phyloP scores from a whole-genome alignment of 2,888 invertebrate genomes.

The Heteropelma amictum region DNA sequence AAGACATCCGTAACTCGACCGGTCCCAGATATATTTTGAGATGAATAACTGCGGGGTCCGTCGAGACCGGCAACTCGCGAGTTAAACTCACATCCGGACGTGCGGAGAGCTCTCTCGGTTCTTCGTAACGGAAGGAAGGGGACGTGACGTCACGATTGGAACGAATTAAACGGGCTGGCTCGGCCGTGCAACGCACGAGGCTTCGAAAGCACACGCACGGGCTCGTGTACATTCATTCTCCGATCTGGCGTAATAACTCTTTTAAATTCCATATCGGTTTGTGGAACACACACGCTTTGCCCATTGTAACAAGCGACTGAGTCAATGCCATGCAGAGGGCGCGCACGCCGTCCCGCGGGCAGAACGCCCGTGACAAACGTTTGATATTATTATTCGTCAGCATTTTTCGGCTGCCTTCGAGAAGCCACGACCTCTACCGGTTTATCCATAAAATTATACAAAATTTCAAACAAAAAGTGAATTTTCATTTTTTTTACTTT shows the following conservation, averaged over 20 bases:
- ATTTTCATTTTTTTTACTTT: too few species aligned
- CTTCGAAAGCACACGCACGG: neutral
- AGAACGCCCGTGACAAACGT: too few species aligned
- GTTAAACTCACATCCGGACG: conserved; percentile 71
- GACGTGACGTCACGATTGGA: conserved; percentile 76
- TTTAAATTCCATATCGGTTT: conserved; percentile 11
- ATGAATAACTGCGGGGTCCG: conserved; percentile 2
- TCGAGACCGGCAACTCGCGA: conserved; percentile 20
- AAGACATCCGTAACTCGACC: neutral
- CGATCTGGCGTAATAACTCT: neutral
- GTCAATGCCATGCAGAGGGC: conserved; percentile 59
- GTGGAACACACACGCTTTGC: conserved; percentile 29
- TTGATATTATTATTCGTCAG: too few species aligned
- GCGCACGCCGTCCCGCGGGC: too few species aligned
- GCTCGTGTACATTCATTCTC: neutral
- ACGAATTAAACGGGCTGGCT: conserved; percentile 67
- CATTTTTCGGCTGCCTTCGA: too few species aligned
- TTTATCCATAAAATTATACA: too few species aligned
- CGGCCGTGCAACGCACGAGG: neutral
- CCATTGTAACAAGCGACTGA: conserved; percentile 42
- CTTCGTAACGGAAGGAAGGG: conserved; percentile 74
- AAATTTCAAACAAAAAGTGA: too few species aligned
- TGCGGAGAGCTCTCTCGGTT: conserved; percentile 54
- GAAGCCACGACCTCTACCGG: too few species aligned
- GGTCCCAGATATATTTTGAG: conserved; percentile 5